Conservation (phyloP, 2,888 invertebrate species). For the Gisinianus flammeolus region DNA sequence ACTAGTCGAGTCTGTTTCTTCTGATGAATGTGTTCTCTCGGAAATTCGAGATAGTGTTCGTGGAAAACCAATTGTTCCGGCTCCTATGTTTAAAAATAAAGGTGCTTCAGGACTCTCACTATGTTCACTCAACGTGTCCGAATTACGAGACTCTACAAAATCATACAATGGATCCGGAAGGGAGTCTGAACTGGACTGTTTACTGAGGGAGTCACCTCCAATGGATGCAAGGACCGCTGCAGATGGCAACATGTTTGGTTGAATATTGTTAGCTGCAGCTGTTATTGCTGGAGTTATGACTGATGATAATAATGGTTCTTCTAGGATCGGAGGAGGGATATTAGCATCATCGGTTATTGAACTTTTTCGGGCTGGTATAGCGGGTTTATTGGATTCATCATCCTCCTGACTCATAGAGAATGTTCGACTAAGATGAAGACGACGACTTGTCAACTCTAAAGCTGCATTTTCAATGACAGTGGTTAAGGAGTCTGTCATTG, state of each 20-base stretch:
- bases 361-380: slow-evolving; percentile 14
- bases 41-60: slow-evolving; percentile 47
- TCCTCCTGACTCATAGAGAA: slow-evolving; percentile 40
- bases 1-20: slow-evolving; percentile 42
- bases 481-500: slow-evolving; percentile 37
- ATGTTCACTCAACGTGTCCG: slow-evolving; percentile 42
- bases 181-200: slow-evolving; percentile 36
- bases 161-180: slow-evolving; percentile 41
- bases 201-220: slow-evolving; percentile 25
- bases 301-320: slow-evolving; percentile 3
- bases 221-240: slow-evolving; percentile 6
- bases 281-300: slow-evolving; percentile 12
- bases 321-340: slow-evolving; percentile 34
- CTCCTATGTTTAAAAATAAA: slow-evolving; percentile 38
- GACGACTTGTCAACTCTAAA: slow-evolving; percentile 33
- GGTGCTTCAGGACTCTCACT: slow-evolving; percentile 43
- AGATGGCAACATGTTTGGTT: neutral
- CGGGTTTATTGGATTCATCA: neutral
- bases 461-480: slow-evolving; percentile 42
- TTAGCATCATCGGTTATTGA: slow-evolving; percentile 38
- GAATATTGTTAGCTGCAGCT: neutral
- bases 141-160: slow-evolving; percentile 39
- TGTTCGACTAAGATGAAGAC: slow-evolving; percentile 37
- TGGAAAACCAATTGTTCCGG: slow-evolving; percentile 43
- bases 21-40: slow-evolving; percentile 51